Percentiles rank a stretch among this genome's conserved stretches.
Evolutionary conservation across 2,888 invertebrate species (phyloP).

Genomic region (Meiosimyza decipiens): DNA sequence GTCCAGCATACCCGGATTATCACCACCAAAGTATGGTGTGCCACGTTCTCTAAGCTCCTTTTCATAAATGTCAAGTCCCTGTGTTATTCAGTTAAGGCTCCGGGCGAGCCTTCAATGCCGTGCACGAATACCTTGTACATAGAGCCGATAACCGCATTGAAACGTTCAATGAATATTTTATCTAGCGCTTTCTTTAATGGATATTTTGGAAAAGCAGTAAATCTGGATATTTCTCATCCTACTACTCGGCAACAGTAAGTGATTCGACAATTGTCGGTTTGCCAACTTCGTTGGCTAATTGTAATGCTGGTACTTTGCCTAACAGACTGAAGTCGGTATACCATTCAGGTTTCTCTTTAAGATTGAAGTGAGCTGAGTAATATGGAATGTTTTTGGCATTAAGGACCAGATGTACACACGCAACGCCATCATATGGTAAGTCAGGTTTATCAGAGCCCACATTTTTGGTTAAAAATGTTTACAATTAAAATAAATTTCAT

Average conservation of each 20-base stretch:
- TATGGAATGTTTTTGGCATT: no score
- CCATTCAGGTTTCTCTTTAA: no score
- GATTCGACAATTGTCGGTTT: conserved; percentile 78
- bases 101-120: conserved; percentile 58
- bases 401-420: no score
- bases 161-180: conserved; percentile 64
- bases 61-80: conserved; percentile 74
- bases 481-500: no score
- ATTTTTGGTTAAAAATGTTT: no score
- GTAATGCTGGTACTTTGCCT: conserved; percentile 81
- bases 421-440: no score
- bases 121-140: conserved; percentile 64
- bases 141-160: conserved; percentile 54
- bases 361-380: no score
- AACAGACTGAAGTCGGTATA: conserved; percentile 74
- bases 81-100: conserved; percentile 69
- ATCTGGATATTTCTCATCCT: conserved; percentile 83
- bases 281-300: conserved; percentile 71
- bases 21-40: conserved; percentile 75
- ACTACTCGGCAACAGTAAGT: conserved; percentile 79
- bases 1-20: conserved; percentile 80
- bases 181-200: conserved; percentile 65
- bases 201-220: conserved; percentile 71
- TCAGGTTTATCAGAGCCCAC: no score
- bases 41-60: conserved; percentile 73